Evolutionary conservation across 2,113 vertebrate species (phyloP).

Genomic region (Labrus mixtus): DNA sequence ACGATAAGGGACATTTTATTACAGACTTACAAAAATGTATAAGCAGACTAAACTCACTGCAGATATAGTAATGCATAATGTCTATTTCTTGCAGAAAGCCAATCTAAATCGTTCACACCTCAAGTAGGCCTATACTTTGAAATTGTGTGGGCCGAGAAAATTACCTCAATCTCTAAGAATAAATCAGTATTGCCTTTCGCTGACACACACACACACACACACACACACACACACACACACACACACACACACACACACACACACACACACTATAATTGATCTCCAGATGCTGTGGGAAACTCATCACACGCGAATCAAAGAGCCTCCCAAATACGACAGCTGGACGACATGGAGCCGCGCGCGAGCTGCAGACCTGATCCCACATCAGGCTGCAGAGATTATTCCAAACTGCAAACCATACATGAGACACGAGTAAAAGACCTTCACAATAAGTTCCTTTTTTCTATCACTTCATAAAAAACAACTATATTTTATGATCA

Average conservation of each 20-base stretch:
- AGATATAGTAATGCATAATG: neutral
- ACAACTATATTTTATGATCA: neutral
- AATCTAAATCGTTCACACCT: constrained; percentile 20
- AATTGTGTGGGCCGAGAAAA: constrained; percentile 45
- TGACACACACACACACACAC: constrained; percentile 21
- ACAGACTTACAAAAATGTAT: too few species aligned
- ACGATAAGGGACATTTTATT: too few species aligned
- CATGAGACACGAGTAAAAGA: neutral
- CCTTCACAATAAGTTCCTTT: neutral
- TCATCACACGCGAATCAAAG: constrained; percentile 77
- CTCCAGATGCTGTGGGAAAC: constrained; percentile 75
- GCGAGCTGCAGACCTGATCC: constrained; percentile 59
- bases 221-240: constrained; percentile 2
- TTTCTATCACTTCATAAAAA: neutral
- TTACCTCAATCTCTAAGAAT: constrained; percentile 40
- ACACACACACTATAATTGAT: constrained; percentile 71
- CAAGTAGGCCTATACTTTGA: constrained; percentile 23
- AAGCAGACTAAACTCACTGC: neutral
- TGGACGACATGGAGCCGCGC: constrained; percentile 57
- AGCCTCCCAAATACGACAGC: constrained; percentile 72
- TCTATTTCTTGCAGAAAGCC: neutral
- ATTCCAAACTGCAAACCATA: neutral
- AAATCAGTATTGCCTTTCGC: constrained; percentile 38
- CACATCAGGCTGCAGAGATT: constrained; percentile 46
- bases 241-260: constrained; percentile 25